Conservation (phyloP, 2,113 vertebrate genomes). For the Mionectes macconnelli region DNA sequence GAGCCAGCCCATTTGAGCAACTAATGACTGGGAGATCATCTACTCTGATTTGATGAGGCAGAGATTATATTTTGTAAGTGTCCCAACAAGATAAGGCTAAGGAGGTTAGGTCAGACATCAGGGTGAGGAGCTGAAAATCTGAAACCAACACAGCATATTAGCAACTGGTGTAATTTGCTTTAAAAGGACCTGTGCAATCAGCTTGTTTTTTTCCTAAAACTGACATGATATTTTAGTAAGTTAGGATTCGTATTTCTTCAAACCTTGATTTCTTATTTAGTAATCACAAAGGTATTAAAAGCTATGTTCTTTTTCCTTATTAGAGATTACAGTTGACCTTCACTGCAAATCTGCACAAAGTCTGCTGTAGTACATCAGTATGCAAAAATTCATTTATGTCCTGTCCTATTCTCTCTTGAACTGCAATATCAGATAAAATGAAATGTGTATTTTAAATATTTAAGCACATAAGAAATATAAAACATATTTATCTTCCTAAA, state of each 20-base stretch:
- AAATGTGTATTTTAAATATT: not conserved
- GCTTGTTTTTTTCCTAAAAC: not conserved
- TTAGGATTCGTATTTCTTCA: not conserved
- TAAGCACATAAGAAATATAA: not conserved
- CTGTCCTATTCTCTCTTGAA: not conserved
- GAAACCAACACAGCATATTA: not conserved
- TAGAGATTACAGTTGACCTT: not conserved
- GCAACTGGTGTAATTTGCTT: not conserved
- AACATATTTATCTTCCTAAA: not conserved
- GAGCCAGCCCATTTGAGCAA: not conserved
- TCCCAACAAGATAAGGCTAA: not conserved
- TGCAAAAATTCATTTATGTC: not conserved
- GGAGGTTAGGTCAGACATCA: not conserved
- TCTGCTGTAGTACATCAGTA: not conserved
- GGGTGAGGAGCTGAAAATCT: not conserved
- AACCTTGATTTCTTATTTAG: not conserved
- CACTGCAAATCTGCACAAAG: not conserved
- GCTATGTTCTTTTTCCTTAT: not conserved
- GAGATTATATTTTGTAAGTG: not conserved
- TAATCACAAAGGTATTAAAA: not conserved
- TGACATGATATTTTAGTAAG: not conserved
- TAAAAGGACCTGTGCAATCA: not conserved
- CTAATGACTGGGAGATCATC: too few species aligned
- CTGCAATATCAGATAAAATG: not conserved
- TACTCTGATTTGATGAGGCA: not conserved